Conservation (phyloP, 1,140 invertebrate genomes). For the Chionoecetes opilio region DNA sequence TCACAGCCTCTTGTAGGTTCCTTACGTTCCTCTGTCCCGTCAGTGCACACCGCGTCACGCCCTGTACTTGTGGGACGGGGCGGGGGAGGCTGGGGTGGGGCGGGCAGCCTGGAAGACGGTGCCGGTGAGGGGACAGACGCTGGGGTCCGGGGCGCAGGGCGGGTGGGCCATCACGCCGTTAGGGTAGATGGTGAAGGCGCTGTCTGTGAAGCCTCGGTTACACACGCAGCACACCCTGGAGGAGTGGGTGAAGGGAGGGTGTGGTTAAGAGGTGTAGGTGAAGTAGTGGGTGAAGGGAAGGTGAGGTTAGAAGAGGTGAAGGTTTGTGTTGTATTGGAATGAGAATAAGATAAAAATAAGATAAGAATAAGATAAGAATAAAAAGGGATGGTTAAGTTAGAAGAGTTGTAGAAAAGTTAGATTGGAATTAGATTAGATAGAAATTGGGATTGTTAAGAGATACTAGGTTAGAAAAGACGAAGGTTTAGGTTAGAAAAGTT, state of each 20-base stretch:
- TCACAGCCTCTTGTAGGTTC: too few species aligned
- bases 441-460: too few species aligned
- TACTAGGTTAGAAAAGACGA: too few species aligned
- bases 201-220: constrained; percentile 84
- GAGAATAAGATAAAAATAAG: too few species aligned
- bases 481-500: not conserved
- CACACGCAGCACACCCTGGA: constrained; percentile 85
- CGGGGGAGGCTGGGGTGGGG: not conserved
- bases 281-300: too few species aligned
- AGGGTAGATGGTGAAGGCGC: constrained; percentile 84
- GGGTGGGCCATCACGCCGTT: constrained; percentile 85
- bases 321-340: not conserved
- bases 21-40: not conserved
- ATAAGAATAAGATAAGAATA: too few species aligned
- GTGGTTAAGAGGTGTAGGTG: too few species aligned
- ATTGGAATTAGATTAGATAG: too few species aligned
- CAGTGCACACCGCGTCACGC: not conserved
- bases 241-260: not conserved
- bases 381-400: too few species aligned
- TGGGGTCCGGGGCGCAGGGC: constrained; percentile 83
- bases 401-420: too few species aligned
- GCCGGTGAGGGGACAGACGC: constrained; percentile 81
- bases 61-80: constrained; percentile 37
- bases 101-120: constrained; percentile 69
- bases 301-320: too few species aligned